Conservation (phyloP, 2,797 vertebrate species). For the Hephaestus fuliginosus region DNA sequence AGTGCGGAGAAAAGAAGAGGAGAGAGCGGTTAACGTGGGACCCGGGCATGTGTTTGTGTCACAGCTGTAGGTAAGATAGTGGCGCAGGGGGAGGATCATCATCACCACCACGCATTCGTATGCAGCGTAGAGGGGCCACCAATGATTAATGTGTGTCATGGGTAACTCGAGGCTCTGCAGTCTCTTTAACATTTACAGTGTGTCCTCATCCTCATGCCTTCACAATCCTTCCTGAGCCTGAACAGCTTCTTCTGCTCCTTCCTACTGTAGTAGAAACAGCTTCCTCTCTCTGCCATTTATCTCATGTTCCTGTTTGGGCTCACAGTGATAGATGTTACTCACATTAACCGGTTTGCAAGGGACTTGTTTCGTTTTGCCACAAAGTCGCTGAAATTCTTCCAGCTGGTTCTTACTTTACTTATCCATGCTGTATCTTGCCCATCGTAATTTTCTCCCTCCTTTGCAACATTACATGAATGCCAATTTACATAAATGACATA, state of each 20-base stretch:
- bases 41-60: slow-evolving; percentile 59
- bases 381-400: slow-evolving; percentile 15
- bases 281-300: slow-evolving; percentile 26
- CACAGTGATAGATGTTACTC: slow-evolving; percentile 38
- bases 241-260: slow-evolving; percentile 65
- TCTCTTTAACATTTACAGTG: slow-evolving; percentile 78
- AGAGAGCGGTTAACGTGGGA: slow-evolving; percentile 55
- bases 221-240: slow-evolving; percentile 24
- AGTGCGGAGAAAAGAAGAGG: slow-evolving; percentile 14
- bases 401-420: slow-evolving; percentile 14
- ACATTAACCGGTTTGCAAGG: slow-evolving; percentile 19
- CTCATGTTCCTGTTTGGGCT: slow-evolving; percentile 13
- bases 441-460: slow-evolving; percentile 18
- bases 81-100: slow-evolving; percentile 63
- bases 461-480: slow-evolving; percentile 43
- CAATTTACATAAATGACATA: slow-evolving; percentile 46
- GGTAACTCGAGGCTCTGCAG: slow-evolving; percentile 68
- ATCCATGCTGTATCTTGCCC: slow-evolving; percentile 9
- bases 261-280: slow-evolving; percentile 29
- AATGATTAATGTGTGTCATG: slow-evolving; percentile 81
- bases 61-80: slow-evolving; percentile 63
- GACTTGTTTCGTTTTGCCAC: slow-evolving; percentile 6
- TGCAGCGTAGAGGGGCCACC: slow-evolving; percentile 66
- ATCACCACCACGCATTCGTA: slow-evolving; percentile 61
- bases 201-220: slow-evolving; percentile 59